Percentiles rank a stretch among this genome's conserved stretches.
phyloP scores from a whole-genome alignment of 2,888 invertebrate species.

The Drosophila picticornis region DNA sequence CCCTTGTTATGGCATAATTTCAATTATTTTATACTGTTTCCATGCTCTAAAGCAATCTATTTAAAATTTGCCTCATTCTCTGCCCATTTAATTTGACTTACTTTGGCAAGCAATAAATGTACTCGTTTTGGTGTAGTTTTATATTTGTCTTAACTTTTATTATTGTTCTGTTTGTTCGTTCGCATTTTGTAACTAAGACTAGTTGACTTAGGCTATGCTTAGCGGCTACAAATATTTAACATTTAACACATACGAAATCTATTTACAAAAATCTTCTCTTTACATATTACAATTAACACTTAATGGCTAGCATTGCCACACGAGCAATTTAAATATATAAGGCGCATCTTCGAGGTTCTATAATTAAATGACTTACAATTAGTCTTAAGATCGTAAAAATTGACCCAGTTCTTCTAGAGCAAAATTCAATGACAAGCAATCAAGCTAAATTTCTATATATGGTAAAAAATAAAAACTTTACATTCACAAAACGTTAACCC shows the following conservation, averaged over 20 bases:
- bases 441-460: conserved; percentile 49
- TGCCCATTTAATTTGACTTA: neutral
- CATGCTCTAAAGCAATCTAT: neutral
- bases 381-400: conserved; percentile 74
- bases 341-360: conserved; percentile 62
- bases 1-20: neutral
- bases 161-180: conserved; percentile 65
- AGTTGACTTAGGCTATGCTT: conserved; percentile 68
- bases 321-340: conserved; percentile 40
- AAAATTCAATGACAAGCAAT: conserved; percentile 48
- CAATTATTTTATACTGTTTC: neutral
- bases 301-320: conserved; percentile 51
- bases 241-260: conserved; percentile 67
- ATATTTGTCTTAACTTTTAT: conserved; percentile 65
- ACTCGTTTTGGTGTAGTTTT: conserved; percentile 25
- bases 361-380: conserved; percentile 70
- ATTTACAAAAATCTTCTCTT: conserved; percentile 69
- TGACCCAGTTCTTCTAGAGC: conserved; percentile 63
- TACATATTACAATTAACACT: conserved; percentile 72
- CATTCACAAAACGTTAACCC: neutral
- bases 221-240: conserved; percentile 72
- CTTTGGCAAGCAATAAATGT: conserved; percentile 2
- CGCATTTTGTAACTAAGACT: conserved; percentile 77
- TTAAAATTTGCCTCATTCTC: neutral
- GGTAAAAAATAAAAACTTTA: conserved; percentile 17